These are phyloP conservation scores for Phytoseiulus persimilis DNA, from an alignment of 2,888 invertebrate genomes.

Conservation along the genomic window DNA sequence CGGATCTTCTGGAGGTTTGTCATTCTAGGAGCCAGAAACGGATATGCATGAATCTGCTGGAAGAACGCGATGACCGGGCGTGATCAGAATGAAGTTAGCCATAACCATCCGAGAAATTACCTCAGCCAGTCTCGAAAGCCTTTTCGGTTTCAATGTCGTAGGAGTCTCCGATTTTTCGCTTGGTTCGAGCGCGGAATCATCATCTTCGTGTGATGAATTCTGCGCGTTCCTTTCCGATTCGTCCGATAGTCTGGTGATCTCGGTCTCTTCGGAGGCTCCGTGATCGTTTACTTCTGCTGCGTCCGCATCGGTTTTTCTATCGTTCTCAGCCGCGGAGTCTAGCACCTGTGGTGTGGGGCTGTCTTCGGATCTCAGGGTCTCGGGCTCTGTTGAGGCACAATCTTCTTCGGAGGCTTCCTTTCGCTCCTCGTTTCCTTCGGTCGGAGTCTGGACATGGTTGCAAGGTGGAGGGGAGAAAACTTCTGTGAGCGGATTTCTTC, in stretches of 20 bases:
- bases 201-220: not conserved
- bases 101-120: not conserved
- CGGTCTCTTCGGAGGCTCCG: not conserved
- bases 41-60: not conserved
- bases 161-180: not conserved
- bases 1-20: constrained; percentile 32
- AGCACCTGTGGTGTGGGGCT: not conserved
- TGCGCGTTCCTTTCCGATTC: not conserved
- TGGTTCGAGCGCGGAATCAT: not conserved
- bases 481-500: too few relatives aligned
- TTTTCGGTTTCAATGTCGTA: not conserved
- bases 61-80: too few relatives aligned
- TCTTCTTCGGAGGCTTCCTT: not conserved
- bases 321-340: not conserved
- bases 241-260: not conserved
- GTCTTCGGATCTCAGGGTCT: not conserved
- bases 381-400: not conserved
- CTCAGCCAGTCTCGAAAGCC: not conserved
- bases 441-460: too few relatives aligned
- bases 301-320: not conserved
- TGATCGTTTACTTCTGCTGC: not conserved
- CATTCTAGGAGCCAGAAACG: not conserved
- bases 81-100: too few relatives aligned
- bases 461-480: too few relatives aligned
- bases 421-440: not conserved